These are phyloP conservation scores for Pseudochirops cupreus DNA, from an alignment of 2,797 vertebrate genomes.

Conservation along the genomic window DNA sequence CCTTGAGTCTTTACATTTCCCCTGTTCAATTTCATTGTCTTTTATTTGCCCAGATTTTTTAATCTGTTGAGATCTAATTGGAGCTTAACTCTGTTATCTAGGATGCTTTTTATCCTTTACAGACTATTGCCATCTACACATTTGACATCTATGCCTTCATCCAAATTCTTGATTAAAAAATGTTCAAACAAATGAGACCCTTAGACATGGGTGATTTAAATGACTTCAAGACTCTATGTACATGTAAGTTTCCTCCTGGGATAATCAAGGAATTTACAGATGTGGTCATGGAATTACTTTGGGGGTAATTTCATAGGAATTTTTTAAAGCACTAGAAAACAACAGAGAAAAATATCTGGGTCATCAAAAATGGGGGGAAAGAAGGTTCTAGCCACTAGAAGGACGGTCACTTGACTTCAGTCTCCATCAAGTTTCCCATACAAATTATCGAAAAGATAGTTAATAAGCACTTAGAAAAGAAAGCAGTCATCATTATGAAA, in stretches of 20 bases:
- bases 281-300: neutral
- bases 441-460: neutral
- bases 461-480: neutral
- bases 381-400: neutral
- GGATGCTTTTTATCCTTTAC: neutral
- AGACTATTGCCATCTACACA: neutral
- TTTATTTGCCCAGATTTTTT: neutral
- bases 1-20: neutral
- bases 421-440: neutral
- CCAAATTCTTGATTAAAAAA: neutral
- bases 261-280: neutral
- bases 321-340: neutral
- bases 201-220: neutral
- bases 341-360: neutral
- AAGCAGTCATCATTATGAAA: neutral
- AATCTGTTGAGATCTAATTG: neutral
- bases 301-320: neutral
- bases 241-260: neutral
- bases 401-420: neutral
- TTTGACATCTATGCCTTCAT: neutral
- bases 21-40: neutral
- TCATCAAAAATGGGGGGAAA: neutral
- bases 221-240: neutral
- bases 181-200: neutral
- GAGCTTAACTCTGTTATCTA: neutral